A percentile compares a stretch with the other conserved stretches of the same genome.
Evolutionary conservation across 1,140 invertebrate species (phyloP).

Genomic region (Coptotermes formosanus): DNA sequence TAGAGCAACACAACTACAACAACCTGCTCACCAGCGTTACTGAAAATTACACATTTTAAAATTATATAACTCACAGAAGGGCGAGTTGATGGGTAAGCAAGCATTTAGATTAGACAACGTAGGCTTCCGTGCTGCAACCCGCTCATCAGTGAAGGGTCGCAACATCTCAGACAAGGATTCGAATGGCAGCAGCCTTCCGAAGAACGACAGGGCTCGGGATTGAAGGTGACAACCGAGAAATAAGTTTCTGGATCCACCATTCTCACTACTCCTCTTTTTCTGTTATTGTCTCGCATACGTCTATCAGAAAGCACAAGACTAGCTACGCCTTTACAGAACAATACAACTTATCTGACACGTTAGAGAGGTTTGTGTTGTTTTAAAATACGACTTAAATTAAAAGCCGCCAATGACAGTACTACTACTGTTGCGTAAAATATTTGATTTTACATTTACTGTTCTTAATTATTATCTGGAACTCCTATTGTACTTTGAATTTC

Average conservation of each 20-base stretch:
- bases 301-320: not conserved
- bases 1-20: no score
- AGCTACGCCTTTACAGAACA: not conserved
- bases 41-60: no score
- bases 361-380: not conserved
- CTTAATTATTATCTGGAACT: no score
- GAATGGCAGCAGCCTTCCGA: not conserved
- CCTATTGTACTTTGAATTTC: no score
- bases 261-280: not conserved
- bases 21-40: no score
- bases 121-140: no score
- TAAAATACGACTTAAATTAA: not conserved
- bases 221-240: slow-evolving; percentile 28
- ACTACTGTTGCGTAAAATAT: not conserved
- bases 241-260: not conserved
- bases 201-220: slow-evolving; percentile 14
- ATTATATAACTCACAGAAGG: no score
- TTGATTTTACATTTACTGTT: no score
- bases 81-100: no score
- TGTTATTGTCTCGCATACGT: not conserved
- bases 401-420: not conserved
- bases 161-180: not conserved
- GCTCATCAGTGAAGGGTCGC: not conserved
- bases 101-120: not conserved
- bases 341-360: not conserved